phyloP scores from a whole-genome alignment of 2,888 invertebrate genomes.

The Cancer borealis region DNA sequence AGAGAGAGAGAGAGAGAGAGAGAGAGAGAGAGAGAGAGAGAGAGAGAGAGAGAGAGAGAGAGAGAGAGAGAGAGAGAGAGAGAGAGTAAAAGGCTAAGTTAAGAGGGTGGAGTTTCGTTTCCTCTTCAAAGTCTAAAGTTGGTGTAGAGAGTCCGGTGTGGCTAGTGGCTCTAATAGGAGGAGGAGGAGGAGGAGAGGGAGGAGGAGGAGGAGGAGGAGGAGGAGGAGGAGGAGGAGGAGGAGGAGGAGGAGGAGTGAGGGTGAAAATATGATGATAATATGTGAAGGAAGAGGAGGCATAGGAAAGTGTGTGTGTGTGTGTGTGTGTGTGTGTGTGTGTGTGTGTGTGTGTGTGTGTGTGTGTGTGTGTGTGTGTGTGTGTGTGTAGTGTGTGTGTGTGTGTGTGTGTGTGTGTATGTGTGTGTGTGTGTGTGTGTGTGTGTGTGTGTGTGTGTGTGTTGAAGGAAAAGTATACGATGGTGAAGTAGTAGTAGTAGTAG shows the following conservation, averaged over 20 bases:
- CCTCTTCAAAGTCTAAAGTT: background rate
- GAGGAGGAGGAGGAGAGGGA: constrained; percentile 20
- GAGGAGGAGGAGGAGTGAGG: background rate
- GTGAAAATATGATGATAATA: background rate
- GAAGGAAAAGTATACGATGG: no score
- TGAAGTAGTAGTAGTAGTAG: no score
- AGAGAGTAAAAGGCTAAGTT: background rate
- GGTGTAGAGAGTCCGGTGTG: background rate
- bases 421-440: no score
- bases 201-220: constrained; percentile 1
- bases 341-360: no score
- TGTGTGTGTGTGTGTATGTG: no score
- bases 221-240: constrained; percentile 9
- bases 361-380: no score
- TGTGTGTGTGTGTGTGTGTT: no score
- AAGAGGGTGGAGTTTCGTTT: background rate
- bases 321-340: no score
- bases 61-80: constrained; percentile 30
- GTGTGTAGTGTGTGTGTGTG: no score
- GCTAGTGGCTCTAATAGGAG: background rate
- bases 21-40: constrained; percentile 31
- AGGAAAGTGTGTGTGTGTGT: background rate
- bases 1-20: constrained; percentile 43
- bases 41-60: constrained; percentile 50
- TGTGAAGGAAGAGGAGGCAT: background rate